A percentile compares a stretch with the other conserved stretches of the same genome.
Conservation (phyloP, 2,888 invertebrate genomes). For the Diarsia mendica region DNA sequence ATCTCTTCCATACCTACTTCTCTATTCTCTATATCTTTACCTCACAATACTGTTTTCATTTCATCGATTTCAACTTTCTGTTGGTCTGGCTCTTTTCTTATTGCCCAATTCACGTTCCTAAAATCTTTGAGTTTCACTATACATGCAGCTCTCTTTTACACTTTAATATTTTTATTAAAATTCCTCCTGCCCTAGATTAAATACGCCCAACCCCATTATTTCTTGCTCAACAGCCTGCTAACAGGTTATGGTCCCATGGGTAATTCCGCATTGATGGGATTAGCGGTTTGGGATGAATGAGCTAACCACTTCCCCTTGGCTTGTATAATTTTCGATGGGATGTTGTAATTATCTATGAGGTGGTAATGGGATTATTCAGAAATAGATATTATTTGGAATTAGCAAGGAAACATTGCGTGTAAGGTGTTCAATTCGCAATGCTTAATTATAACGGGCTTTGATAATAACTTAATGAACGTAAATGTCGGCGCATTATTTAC, state of each 20-base stretch:
- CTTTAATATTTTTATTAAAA: slow-evolving; percentile 22
- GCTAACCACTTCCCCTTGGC: slow-evolving; percentile 38
- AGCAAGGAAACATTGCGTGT: background rate
- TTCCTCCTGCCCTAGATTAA: slow-evolving; percentile 32
- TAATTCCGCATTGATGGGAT: slow-evolving; percentile 62
- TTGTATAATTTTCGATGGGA: slow-evolving; percentile 35
- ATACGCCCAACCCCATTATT: slow-evolving; percentile 46
- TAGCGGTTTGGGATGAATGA: slow-evolving; percentile 59
- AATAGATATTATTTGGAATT: background rate
- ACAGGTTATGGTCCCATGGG: slow-evolving; percentile 56
- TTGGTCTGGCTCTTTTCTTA: background rate
- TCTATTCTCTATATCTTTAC: background rate
- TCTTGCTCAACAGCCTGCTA: slow-evolving; percentile 48
- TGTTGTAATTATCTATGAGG: slow-evolving; percentile 30
- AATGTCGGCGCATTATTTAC: background rate
- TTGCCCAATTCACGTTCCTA: background rate
- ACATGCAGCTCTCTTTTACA: background rate
- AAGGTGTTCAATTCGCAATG: background rate
- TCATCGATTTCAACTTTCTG: background rate
- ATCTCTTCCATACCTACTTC: background rate
- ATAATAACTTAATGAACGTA: background rate
- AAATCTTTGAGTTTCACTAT: background rate
- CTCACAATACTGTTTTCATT: background rate
- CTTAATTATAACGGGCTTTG: background rate
- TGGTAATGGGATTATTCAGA: slow-evolving; percentile 12